Base-by-base conservation (phyloP, 1,140 invertebrate species). In the Akabosia matsudoensis region DNA sequence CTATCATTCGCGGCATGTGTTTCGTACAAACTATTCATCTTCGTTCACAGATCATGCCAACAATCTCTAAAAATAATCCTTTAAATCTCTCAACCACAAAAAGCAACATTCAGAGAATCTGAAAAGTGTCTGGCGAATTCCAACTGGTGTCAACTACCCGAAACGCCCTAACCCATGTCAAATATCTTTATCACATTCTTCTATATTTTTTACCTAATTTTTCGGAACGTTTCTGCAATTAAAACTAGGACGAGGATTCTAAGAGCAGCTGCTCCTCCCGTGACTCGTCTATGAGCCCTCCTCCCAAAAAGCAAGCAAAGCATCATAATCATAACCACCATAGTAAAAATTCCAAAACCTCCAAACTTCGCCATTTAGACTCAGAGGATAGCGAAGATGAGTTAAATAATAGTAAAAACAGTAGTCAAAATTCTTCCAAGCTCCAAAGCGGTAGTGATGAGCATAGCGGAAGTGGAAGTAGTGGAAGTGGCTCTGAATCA, bases 401-500 rank as follows among this genome's bases (percentile, higher is more conserved):
- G 33, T 33, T n/a, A 7, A 16, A 24, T 51, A 33, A 33, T 70
- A 78, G 22, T 56, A 56, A 56, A 22, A 45, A 45, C 18, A 18
- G 7, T 45, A 61, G 70, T 79, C 76, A 56, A 75, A 75, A 70
- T 73, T 67, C 30, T 10, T 67, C 61, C 26, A 77, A 4, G 73
- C 67, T 74, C 73, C 54, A 54, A 33, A 76, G 22, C 30, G 61
- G 61, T 67, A 67, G 24, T 31, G 78, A 81, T 73, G 77, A 79
- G 26, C 73, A 78, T 10, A 78, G 76, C 10, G 79, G 79, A 64
- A 76, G 76, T 70, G 75, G 81, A 33, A 79, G 61, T 67, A 67
- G 81, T 52, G 70, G 73, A 26, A 79, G 74, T 24, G 76, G 54
- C 13, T 82, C 80, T 2, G 78, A 71, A 18, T 77, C 75, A 33